These are phyloP conservation scores for Ancistrus triradiatus DNA, from an alignment of 2,113 vertebrate species.

Conservation along the genomic window DNA sequence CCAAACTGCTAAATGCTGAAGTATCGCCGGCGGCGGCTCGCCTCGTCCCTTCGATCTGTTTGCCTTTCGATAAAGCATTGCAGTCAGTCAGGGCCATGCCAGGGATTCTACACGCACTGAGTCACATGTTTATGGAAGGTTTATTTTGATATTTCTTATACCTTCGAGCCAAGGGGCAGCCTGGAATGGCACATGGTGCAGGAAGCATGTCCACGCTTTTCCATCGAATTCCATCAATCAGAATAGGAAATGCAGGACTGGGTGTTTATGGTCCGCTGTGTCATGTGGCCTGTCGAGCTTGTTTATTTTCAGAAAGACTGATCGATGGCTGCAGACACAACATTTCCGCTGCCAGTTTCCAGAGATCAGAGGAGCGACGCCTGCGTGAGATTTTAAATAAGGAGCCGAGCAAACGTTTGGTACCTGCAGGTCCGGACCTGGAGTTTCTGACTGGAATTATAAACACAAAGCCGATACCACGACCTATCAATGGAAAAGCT, in stretches of 20 bases:
- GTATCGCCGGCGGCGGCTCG: neutral
- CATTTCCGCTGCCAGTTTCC: slow-evolving; percentile 24
- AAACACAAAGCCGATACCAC: too few species aligned
- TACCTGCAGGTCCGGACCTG: neutral
- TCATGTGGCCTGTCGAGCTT: slow-evolving; percentile 6
- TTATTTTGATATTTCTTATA: slow-evolving; percentile 12
- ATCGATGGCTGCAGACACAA: slow-evolving; percentile 21
- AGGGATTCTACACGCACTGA: neutral
- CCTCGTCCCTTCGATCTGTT: slow-evolving; percentile 7
- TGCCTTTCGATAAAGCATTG: neutral
- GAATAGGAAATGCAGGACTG: slow-evolving; percentile 8
- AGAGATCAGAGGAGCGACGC: neutral
- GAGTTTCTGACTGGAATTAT: too few species aligned
- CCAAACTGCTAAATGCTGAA: slow-evolving; percentile 11
- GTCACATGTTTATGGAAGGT: slow-evolving; percentile 22
- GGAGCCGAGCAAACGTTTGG: slow-evolving; percentile 7
- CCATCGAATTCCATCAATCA: neutral
- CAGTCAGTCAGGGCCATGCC: neutral
- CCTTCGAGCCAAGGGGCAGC: neutral
- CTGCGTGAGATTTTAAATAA: slow-evolving; percentile 1
- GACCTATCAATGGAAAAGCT: too few species aligned
- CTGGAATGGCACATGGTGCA: too few species aligned
- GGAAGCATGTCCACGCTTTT: slow-evolving; percentile 30
- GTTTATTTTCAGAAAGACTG: slow-evolving; percentile 9
- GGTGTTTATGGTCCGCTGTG: slow-evolving; percentile 11